A percentile compares a stretch with the other conserved stretches of the same genome.
phyloP scores from a whole-genome alignment of 2,888 invertebrate species.

The Lottia scabra region DNA sequence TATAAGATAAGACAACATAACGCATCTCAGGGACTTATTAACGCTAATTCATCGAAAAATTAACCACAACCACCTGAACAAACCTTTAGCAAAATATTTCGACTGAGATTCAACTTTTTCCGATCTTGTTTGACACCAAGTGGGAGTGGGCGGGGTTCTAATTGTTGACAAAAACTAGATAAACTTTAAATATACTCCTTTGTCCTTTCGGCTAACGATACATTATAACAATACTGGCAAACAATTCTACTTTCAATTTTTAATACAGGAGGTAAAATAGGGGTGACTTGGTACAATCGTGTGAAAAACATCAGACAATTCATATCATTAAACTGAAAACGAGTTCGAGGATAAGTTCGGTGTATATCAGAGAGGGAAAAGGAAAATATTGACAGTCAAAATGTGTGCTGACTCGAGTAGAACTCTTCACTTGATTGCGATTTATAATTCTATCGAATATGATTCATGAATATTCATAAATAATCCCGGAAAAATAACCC shows the following conservation, averaged over 20 bases:
- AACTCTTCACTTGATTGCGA: background rate
- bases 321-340: background rate
- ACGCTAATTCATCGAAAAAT: background rate
- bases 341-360: background rate
- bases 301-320: background rate
- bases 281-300: constrained; percentile 4
- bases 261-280: background rate
- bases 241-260: background rate
- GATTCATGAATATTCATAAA: too few relatives aligned
- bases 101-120: constrained; percentile 1
- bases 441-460: too few relatives aligned
- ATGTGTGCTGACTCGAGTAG: background rate
- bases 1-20: background rate
- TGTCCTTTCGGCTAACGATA: background rate
- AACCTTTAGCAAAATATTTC: background rate
- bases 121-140: background rate
- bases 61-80: background rate
- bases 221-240: background rate
- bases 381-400: constrained; percentile 2
- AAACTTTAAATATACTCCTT: constrained; percentile 4
- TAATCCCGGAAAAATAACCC: too few relatives aligned
- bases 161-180: constrained; percentile 4
- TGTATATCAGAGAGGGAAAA: background rate
- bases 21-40: background rate
- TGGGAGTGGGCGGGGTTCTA: background rate